Evolutionary conservation across 2,797 vertebrate species (phyloP), one percentile per base, ranked within the genome.

Genomic region (Trachurus trachurus): DNA sequence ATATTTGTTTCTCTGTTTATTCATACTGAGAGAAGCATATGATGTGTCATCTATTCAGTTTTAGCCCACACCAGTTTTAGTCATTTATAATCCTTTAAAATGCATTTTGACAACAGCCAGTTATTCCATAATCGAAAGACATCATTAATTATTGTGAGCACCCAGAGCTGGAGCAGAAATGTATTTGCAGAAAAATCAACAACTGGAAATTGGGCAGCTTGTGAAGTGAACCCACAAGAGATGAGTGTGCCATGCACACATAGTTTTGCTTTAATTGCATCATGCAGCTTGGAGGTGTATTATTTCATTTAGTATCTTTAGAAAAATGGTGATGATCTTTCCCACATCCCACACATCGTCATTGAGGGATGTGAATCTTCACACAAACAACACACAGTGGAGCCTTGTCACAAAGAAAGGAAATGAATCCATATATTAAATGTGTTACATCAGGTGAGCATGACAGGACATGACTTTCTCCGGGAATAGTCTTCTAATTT

Each of bases 91-190:
- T 17, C 6, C 13, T 40, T 68, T 49, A 42, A 67, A 57, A 63
- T 17, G 2, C 54, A 9, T 69, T 45, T 44, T 40, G 40, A 70
- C 44, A 73, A 22, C 37, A 59, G 34, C 12, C 58, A 19, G 19
- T 54, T 42, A 26, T n/a, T 60, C 10, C n/a, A 47, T 59, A 39
- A 39, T 7, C 0, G 16, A 13, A 66, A 62, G 6, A 16, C 16
- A n/a, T 66, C 61, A 65, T 56, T 26, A 60, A 73, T 66, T 73
- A 59, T 22, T 76, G n/a, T 50, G 34, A 45, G 31, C 67, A 58
- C 5, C 3, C 9, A 6, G 12, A 66, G 17, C 22, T 50, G 29
- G 15, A 49, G n/a, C 56, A 57, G 37, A 37, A 71, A 66, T 56
- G 6, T 17, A 31, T 57, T 45, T 31, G 19, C 2, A 54, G 54